Conservation (phyloP, 2,797 vertebrate species). For the Hydrophis major region DNA sequence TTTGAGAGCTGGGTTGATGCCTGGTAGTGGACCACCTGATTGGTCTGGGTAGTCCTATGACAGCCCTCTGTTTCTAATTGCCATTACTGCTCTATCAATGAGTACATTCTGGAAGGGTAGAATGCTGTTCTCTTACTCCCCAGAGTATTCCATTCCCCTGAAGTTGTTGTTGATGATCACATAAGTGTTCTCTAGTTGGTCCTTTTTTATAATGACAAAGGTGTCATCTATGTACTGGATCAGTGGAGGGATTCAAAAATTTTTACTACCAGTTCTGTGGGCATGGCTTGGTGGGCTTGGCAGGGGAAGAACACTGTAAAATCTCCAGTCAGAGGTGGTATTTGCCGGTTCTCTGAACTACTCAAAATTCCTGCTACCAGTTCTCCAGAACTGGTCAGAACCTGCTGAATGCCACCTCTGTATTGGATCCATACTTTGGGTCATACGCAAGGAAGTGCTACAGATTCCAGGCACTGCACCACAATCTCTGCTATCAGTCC, state of each 20-base stretch:
- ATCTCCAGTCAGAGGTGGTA: too few relatives aligned
- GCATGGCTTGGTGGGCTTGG: too few relatives aligned
- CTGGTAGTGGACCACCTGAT: background rate
- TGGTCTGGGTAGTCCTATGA: background rate
- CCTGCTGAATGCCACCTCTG: too few relatives aligned
- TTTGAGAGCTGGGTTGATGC: background rate
- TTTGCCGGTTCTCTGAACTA: too few relatives aligned
- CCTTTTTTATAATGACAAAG: background rate
- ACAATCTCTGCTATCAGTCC: background rate
- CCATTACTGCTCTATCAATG: background rate
- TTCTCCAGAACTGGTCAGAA: too few relatives aligned
- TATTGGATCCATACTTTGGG: background rate
- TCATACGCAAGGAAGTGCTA: background rate
- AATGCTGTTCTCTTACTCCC: background rate
- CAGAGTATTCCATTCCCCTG: background rate
- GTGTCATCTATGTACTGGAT: background rate
- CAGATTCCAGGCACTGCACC: background rate
- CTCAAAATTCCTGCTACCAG: too few relatives aligned
- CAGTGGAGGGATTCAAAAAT: too few relatives aligned
- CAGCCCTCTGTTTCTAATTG: background rate
- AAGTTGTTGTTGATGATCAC: background rate
- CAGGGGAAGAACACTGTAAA: too few relatives aligned
- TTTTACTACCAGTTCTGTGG: too few relatives aligned
- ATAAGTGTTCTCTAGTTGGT: background rate
- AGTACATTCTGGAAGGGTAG: background rate